Conservation (phyloP, 2,113 vertebrate species). For the Tragulus kanchil region DNA sequence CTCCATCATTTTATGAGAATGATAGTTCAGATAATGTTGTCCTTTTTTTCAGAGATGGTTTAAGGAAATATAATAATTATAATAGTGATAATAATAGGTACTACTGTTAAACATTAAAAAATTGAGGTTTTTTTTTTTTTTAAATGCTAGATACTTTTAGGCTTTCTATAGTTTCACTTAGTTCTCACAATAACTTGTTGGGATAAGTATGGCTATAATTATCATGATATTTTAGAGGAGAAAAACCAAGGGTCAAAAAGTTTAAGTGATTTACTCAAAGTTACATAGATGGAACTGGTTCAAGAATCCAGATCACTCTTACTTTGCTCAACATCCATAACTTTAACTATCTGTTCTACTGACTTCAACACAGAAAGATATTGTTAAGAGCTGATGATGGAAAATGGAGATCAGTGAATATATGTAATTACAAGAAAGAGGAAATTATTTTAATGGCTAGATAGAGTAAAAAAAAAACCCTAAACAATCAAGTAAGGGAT, state of each 20-base stretch:
- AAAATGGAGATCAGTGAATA: constrained; percentile 1
- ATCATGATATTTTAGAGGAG: constrained; percentile 15
- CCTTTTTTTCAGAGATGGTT: constrained; percentile 42
- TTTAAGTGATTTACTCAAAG: constrained; percentile 58
- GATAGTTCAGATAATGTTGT: constrained; percentile 53
- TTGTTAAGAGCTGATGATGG: neutral
- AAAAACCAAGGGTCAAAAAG: constrained; percentile 47
- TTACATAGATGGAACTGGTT: constrained; percentile 11
- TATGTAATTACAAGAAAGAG: constrained; percentile 59
- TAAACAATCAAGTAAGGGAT: neutral
- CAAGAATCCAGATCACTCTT: neutral
- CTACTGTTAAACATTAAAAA: constrained; percentile 21
- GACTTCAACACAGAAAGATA: constrained; percentile 24
- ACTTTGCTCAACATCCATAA: constrained; percentile 3
- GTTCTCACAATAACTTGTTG: neutral
- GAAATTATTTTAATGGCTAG: constrained; percentile 55
- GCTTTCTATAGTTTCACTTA: constrained; percentile 24
- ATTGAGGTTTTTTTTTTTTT: neutral
- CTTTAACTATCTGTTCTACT: neutral
- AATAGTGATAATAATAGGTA: neutral
- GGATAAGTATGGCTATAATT: neutral
- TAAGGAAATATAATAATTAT: constrained; percentile 31
- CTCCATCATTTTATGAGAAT: neutral
- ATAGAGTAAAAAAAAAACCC: neutral
- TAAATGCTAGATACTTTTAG: constrained; percentile 28